Base-by-base conservation (phyloP, 2,113 vertebrate species). In the Hippoglossus stenolepis region DNA sequence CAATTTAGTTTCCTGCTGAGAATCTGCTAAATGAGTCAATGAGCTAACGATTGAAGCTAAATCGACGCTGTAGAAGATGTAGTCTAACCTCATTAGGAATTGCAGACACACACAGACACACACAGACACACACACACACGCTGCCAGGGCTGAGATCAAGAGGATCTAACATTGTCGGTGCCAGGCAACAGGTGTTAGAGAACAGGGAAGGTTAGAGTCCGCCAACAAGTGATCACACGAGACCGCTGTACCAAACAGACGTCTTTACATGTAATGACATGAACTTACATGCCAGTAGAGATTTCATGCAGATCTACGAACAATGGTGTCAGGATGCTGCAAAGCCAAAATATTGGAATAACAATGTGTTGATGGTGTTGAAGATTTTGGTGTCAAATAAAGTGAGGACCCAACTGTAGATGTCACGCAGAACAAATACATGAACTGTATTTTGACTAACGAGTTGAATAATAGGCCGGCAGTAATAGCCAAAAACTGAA, bases 1-100 rank as follows among this genome's bases (percentile, higher is more conserved):
- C 47, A 77, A 85, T 78, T 70, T 54, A 64, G 72, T 49, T 81
- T 65, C 76, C 58, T 51, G 70, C 69, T 54, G 84, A 72, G 59
- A 65, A 75, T 66, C 49, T 14, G n/a, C 28, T 56, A 59, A 85
- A 83, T 64, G 31, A 82, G 68, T 70, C 65, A 51, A 82, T 74
- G 24, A 68, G 58, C 20, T 59, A 65, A 80, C 31, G 71, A 45
- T 73, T 45, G 18, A n/a, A 69, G 23, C 35, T 74, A 15, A 80
- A 75, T 70, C 31, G 26, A 49, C 66, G 71, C n/a, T 28, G 38
- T 21, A 23, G 23, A 71, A 56, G 45, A 58, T 65, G 79, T 49
- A 11, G 51, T 56, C 17, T 56, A 35, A 70, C 70, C 70, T 82
- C 65, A 62, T 80, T 49, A 65, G 58, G 73, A 53, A 57, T 70